These are phyloP conservation scores for Acrossocheilus wenchowensis DNA, from an alignment of 2,797 vertebrate genomes.

Conservation along the genomic window DNA sequence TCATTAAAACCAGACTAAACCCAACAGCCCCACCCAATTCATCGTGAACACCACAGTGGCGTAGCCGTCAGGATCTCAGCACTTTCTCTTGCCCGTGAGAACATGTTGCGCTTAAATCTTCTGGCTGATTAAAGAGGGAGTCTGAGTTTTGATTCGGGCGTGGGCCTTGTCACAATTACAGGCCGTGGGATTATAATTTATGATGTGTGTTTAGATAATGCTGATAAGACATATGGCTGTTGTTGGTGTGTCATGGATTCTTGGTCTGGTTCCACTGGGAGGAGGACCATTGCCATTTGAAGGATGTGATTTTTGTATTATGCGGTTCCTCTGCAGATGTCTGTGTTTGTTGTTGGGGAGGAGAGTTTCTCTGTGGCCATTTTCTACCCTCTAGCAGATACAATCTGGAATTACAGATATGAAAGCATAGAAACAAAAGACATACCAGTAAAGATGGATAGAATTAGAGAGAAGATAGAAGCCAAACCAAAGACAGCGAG, in stretches of 20 bases:
- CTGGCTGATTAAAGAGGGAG: constrained; percentile 57
- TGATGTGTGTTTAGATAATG: constrained; percentile 54
- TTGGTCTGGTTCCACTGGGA: constrained; percentile 39
- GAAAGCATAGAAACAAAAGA: constrained; percentile 26
- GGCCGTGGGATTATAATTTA: constrained; percentile 39
- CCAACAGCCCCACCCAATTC: constrained; percentile 21
- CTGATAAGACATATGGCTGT: constrained; percentile 46
- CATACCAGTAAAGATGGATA: background rate
- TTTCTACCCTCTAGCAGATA: constrained; percentile 15
- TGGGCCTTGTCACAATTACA: constrained; percentile 56
- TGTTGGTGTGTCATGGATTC: constrained; percentile 35
- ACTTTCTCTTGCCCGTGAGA: constrained; percentile 35
- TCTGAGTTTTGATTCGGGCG: constrained; percentile 52
- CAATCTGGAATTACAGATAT: constrained; percentile 15
- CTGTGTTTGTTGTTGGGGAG: constrained; percentile 26
- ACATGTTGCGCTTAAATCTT: constrained; percentile 31
- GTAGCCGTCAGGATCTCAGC: background rate
- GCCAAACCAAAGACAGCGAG: constrained; percentile 16
- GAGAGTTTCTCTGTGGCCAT: constrained; percentile 17
- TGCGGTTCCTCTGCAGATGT: constrained; percentile 39
- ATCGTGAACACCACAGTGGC: constrained; percentile 8
- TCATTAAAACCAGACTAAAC: constrained; percentile 34
- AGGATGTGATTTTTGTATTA: constrained; percentile 15
- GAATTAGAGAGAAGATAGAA: constrained; percentile 38
- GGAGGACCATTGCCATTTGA: constrained; percentile 17